Percentiles rank a stretch among this genome's conserved stretches.
phyloP scores from a whole-genome alignment of 2,797 vertebrate species.

The Etheostoma perlongum region DNA sequence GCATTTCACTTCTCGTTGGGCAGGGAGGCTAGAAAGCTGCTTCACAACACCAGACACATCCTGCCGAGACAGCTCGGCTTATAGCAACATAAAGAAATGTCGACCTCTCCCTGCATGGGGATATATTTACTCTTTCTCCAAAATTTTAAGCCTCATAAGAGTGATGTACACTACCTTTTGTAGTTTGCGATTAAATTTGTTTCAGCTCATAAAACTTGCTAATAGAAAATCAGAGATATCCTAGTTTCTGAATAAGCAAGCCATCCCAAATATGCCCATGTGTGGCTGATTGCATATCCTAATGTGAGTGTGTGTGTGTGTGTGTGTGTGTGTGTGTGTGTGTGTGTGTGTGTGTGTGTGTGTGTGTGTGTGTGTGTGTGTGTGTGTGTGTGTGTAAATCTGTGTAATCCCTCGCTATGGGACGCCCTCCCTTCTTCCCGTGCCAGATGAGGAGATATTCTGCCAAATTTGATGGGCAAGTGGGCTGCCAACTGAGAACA shows the following conservation, averaged over 20 bases:
- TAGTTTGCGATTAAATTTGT: conserved; percentile 13
- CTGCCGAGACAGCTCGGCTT: conserved; percentile 55
- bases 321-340: not conserved
- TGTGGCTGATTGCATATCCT: conserved; percentile 67
- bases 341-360: conserved; percentile 58
- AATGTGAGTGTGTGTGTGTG: conserved; percentile 22
- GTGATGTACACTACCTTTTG: not conserved
- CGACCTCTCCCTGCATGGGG: conserved; percentile 20
- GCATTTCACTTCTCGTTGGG: conserved; percentile 63
- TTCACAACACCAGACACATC: conserved; percentile 43
- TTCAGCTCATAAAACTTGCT: conserved; percentile 20
- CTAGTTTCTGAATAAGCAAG: conserved; percentile 18
- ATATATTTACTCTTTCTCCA: conserved; percentile 35
- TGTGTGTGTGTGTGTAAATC: conserved; percentile 69
- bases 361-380: conserved; percentile 13
- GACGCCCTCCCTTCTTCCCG: conserved; percentile 76
- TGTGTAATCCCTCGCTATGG: conserved; percentile 81
- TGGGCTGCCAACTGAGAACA: conserved; percentile 68
- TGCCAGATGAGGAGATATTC: conserved; percentile 82
- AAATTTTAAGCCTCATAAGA: conserved; percentile 18
- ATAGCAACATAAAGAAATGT: conserved; percentile 45
- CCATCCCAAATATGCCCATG: conserved; percentile 35
- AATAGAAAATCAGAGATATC: conserved; percentile 52
- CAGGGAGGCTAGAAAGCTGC: conserved; percentile 45
- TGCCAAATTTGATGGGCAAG: conserved; percentile 77